Conservation (phyloP, 1,140 invertebrate genomes). For the Steinernema feltiae region DNA sequence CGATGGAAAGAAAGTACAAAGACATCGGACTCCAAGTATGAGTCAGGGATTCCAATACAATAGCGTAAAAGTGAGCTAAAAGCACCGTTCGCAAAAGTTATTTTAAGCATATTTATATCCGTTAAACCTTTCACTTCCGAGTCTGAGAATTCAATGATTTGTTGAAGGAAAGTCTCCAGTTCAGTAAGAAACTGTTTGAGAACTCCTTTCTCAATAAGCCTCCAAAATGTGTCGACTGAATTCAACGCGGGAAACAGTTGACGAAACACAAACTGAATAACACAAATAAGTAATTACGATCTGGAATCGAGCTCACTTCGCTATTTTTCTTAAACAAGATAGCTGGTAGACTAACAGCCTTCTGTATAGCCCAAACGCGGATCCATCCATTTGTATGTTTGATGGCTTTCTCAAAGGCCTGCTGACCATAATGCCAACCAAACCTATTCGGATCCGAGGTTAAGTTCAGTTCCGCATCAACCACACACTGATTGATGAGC, state of each 20-base stretch:
- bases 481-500: not conserved
- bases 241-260: not conserved
- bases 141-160: not conserved
- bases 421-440: not conserved
- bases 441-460: not conserved
- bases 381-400: not conserved
- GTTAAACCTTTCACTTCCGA: not conserved
- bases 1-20: not conserved
- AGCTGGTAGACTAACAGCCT: not conserved
- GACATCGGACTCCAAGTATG: not conserved
- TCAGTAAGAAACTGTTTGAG: not conserved
- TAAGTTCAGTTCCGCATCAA: not conserved
- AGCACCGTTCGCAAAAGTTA: not conserved
- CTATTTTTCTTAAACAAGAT: not conserved
- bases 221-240: not conserved
- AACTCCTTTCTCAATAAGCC: not conserved
- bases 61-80: too few relatives aligned
- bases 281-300: not conserved
- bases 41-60: not conserved
- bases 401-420: not conserved
- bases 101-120: too few relatives aligned
- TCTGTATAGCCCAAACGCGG: not conserved
- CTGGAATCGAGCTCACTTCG: not conserved
- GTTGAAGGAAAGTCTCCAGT: not conserved
- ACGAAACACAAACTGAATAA: not conserved